Percentiles rank a stretch among this genome's conserved stretches.
phyloP scores from a whole-genome alignment of 1,140 invertebrate genomes.

The Schlechtendalia chinensis region DNA sequence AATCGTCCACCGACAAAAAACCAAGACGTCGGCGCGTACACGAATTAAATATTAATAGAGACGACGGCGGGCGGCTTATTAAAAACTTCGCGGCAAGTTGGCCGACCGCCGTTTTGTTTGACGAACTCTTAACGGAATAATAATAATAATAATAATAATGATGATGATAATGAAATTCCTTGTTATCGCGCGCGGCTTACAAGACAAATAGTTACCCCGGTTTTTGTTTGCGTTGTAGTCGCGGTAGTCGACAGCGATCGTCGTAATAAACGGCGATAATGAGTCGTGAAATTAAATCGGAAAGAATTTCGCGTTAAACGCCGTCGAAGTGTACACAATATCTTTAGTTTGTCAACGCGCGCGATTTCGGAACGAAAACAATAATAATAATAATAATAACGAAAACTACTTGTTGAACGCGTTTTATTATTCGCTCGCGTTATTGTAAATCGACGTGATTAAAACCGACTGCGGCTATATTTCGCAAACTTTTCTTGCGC shows the following conservation, averaged over 20 bases:
- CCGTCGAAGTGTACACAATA: too few relatives aligned
- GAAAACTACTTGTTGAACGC: background rate
- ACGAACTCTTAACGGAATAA: slow-evolving; percentile 13
- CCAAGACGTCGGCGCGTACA: too few relatives aligned
- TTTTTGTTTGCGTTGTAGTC: too few relatives aligned
- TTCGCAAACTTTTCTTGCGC: too few relatives aligned
- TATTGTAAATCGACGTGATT: too few relatives aligned
- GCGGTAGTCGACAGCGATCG: too few relatives aligned
- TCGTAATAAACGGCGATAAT: background rate
- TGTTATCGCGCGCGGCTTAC: background rate
- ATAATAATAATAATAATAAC: too few relatives aligned
- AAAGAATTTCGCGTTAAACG: slow-evolving; percentile 1
- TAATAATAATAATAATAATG: too few relatives aligned
- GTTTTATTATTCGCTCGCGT: background rate
- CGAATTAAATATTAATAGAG: background rate
- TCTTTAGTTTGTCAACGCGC: background rate
- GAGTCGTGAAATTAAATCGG: background rate
- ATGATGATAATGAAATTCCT: slow-evolving; percentile 19
- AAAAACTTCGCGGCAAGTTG: background rate
- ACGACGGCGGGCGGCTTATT: background rate
- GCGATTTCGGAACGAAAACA: too few relatives aligned
- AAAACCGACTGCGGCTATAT: background rate
- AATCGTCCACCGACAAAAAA: too few relatives aligned
- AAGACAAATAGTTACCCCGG: slow-evolving; percentile 6
- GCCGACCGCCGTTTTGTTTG: background rate